Conservation (phyloP, 2,113 vertebrate genomes). For the Turdus rufiventris region DNA sequence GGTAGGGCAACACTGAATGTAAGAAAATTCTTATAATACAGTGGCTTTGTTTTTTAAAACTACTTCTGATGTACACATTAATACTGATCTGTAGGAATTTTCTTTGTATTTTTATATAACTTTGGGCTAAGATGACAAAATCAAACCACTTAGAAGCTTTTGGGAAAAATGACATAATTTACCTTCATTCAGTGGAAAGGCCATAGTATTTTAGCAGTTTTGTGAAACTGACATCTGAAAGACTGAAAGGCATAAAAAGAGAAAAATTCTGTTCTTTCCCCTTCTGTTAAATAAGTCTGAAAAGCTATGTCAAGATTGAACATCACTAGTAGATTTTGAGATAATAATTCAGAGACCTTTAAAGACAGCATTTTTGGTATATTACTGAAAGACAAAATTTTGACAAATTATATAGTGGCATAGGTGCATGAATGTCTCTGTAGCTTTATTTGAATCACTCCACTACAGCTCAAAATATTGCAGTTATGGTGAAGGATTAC, state of each 20-base stretch:
- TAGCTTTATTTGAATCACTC: not conserved
- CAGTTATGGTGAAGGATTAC: not conserved
- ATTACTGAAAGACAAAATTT: not conserved
- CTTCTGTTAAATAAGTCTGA: not conserved
- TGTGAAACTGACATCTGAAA: not conserved
- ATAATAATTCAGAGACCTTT: not conserved
- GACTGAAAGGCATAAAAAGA: not conserved
- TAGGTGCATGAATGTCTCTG: not conserved
- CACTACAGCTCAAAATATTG: not conserved
- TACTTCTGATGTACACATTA: not conserved
- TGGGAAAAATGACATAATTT: not conserved
- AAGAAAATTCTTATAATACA: not conserved
- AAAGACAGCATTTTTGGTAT: not conserved
- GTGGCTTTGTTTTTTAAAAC: not conserved
- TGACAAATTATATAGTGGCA: not conserved
- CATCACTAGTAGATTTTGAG: not conserved
- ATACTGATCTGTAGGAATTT: not conserved
- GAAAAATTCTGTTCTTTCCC: not conserved
- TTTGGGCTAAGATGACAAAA: not conserved
- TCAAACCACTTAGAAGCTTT: not conserved
- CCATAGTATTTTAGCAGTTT: not conserved
- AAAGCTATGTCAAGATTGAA: not conserved
- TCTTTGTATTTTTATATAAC: not conserved
- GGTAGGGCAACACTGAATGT: fast-evolving
- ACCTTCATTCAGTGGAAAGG: not conserved